A percentile compares a stretch with the other conserved stretches of the same genome.
These are phyloP conservation scores for Amphipyra berbera DNA, from an alignment of 2,888 invertebrate genomes.

Conservation along the genomic window DNA sequence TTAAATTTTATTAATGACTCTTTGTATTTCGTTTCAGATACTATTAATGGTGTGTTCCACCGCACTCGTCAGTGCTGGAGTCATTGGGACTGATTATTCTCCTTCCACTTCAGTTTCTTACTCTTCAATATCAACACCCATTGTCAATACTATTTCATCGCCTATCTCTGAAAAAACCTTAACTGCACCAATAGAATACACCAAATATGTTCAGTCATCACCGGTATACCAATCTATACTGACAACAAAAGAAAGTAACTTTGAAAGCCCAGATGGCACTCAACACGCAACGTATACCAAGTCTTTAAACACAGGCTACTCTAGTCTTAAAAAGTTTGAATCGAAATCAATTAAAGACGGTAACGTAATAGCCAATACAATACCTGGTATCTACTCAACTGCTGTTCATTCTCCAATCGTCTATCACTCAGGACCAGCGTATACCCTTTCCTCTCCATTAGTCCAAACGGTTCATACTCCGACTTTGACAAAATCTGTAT, in stretches of 20 bases:
- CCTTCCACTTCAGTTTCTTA: conserved; percentile 59
- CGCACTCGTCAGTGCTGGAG: conserved; percentile 60
- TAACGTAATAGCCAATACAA: conserved; percentile 41
- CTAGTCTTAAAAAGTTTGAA: conserved; percentile 57
- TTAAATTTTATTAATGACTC: conserved; percentile 1
- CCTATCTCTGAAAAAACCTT: conserved; percentile 17
- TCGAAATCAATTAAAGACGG: conserved; percentile 37
- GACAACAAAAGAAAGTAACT: conserved; percentile 58
- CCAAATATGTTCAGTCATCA: conserved; percentile 41
- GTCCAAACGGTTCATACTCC: conserved; percentile 48
- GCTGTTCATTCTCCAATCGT: conserved; percentile 42
- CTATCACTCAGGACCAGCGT: conserved; percentile 47
- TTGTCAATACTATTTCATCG: conserved; percentile 42
- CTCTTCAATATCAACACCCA: conserved; percentile 51
- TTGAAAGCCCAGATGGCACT: conserved; percentile 50
- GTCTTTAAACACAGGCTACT: conserved; percentile 52
- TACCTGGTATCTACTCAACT: conserved; percentile 54
- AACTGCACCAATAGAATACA: conserved; percentile 37
- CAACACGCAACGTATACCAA: conserved; percentile 55
- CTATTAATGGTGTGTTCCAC: conserved; percentile 58
- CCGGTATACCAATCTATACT: conserved; percentile 60
- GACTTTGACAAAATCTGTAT: conserved; percentile 39
- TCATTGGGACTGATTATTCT: conserved; percentile 55
- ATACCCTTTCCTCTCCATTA: conserved; percentile 48
- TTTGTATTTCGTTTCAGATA: conserved; percentile 62